Percentiles rank a stretch among this genome's conserved stretches.
These are phyloP conservation scores for Thinocorus orbignyianus DNA, from an alignment of 2,113 vertebrate species.

Conservation along the genomic window DNA sequence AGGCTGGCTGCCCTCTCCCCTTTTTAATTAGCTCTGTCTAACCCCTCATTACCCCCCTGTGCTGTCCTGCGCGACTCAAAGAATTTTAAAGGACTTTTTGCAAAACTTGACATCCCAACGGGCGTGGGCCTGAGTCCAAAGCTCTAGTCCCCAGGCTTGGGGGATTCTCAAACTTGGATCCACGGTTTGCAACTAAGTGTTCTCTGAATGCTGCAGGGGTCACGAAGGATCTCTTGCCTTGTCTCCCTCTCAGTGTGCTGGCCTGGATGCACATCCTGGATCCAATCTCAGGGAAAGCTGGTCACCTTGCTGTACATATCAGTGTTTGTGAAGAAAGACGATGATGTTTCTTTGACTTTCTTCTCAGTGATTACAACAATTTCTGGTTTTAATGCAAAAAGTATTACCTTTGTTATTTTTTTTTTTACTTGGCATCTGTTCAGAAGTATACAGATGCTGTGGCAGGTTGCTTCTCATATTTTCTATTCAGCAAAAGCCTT, in stretches of 20 bases:
- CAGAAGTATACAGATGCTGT: not conserved
- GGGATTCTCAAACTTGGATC: conserved; percentile 28
- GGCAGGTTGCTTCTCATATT: not conserved
- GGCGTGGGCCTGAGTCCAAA: not conserved
- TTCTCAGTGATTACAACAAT: conserved; percentile 26
- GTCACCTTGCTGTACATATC: conserved; percentile 48
- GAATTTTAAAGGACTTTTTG: not conserved
- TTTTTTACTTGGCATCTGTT: not conserved
- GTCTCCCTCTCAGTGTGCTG: conserved; percentile 29
- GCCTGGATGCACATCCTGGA: conserved; percentile 54
- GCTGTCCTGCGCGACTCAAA: not conserved
- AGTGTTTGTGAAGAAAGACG: conserved; percentile 54
- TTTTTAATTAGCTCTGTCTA: not conserved
- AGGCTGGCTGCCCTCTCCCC: not conserved
- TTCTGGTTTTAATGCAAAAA: conserved; percentile 16
- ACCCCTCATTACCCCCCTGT: not conserved
- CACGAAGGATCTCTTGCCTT: conserved; percentile 49
- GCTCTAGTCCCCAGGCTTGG: not conserved
- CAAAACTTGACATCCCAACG: not conserved
- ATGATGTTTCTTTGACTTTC: conserved; percentile 32
- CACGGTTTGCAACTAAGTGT: conserved; percentile 55
- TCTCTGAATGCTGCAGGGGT: conserved; percentile 55
- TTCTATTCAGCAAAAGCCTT: conserved; percentile 19
- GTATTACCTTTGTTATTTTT: not conserved
- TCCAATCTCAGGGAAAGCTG: conserved; percentile 61